A percentile compares a stretch with the other conserved stretches of the same genome.
These are phyloP conservation scores for Apostichopus californicus DNA, from an alignment of 35 echinoderm and acorn worm genomes.

Conservation along the genomic window DNA sequence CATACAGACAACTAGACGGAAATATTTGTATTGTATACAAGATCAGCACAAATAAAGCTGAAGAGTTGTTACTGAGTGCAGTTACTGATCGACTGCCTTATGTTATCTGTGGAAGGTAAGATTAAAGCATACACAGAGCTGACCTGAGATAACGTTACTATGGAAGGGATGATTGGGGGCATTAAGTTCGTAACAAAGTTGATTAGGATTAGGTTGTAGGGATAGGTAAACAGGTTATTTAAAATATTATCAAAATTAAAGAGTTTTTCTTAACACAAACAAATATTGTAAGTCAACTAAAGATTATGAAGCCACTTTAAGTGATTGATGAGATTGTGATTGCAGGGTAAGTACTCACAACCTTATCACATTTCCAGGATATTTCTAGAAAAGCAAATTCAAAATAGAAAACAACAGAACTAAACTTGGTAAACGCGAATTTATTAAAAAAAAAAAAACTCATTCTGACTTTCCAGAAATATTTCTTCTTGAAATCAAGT, in stretches of 20 bases:
- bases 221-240: conserved; percentile 1
- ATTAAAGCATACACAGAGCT: neutral
- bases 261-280: neutral
- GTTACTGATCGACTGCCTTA: too few species aligned
- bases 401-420: too few species aligned
- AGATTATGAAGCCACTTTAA: neutral
- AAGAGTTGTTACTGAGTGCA: neutral
- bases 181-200: neutral
- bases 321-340: neutral
- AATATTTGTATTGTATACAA: too few species aligned
- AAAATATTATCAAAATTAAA: conserved; percentile 4
- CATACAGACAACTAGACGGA: too few species aligned
- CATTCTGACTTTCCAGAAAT: too few species aligned
- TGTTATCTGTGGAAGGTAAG: neutral
- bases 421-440: too few species aligned
- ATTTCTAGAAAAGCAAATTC: too few species aligned
- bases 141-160: conserved; percentile 27
- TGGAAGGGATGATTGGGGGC: neutral
- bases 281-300: conserved; percentile 3
- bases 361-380: too few species aligned
- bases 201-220: neutral
- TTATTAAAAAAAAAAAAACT: too few species aligned
- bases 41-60: neutral
- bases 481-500: too few species aligned
- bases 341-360: too few species aligned